Evolutionary conservation across 2,888 invertebrate species (phyloP).

Genomic region (Drosophila anomelani): DNA sequence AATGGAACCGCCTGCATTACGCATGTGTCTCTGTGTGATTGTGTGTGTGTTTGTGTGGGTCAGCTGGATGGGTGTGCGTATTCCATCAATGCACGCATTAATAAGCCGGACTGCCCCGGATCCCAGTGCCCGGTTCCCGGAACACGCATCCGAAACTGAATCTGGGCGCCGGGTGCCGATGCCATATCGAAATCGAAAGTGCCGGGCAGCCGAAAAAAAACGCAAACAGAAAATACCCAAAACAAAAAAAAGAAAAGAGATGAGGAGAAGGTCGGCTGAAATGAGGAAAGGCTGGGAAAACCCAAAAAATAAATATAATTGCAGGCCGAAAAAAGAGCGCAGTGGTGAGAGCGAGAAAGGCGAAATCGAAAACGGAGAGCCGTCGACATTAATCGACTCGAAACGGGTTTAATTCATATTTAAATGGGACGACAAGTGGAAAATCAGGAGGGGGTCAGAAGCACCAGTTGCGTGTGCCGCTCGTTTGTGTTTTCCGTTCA

Average conservation of each 20-base stretch:
- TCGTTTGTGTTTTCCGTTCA: slow-evolving; percentile 32
- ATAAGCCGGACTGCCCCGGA: slow-evolving; percentile 61
- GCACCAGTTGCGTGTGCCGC: slow-evolving; percentile 65
- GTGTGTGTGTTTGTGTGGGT: slow-evolving; percentile 16
- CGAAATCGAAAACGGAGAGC: slow-evolving; percentile 52
- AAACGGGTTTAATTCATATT: slow-evolving; percentile 83
- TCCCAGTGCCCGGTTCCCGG: slow-evolving; percentile 23
- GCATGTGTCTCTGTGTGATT: slow-evolving; percentile 51
- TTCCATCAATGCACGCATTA: slow-evolving; percentile 81
- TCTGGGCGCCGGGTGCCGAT: slow-evolving; percentile 61
- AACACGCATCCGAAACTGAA: slow-evolving; percentile 48
- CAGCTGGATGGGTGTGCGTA: slow-evolving; percentile 65
- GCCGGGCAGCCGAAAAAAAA: slow-evolving; percentile 47
- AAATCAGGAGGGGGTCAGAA: slow-evolving; percentile 12
- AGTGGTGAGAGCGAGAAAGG: slow-evolving; percentile 19
- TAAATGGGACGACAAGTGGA: slow-evolving; percentile 68
- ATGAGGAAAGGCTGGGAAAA: slow-evolving; percentile 30
- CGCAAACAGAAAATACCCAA: slow-evolving; percentile 35
- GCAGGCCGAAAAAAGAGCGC: slow-evolving; percentile 51
- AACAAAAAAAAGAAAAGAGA: slow-evolving; percentile 25
- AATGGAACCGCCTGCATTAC: slow-evolving; percentile 67
- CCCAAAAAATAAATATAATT: slow-evolving; percentile 74
- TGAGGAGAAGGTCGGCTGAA: slow-evolving; percentile 17
- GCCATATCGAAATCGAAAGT: slow-evolving; percentile 65
- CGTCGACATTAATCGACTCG: slow-evolving; percentile 80